These are phyloP conservation scores for Semnopithecus entellus DNA, from an alignment of 2,113 vertebrate species.

Conservation along the genomic window DNA sequence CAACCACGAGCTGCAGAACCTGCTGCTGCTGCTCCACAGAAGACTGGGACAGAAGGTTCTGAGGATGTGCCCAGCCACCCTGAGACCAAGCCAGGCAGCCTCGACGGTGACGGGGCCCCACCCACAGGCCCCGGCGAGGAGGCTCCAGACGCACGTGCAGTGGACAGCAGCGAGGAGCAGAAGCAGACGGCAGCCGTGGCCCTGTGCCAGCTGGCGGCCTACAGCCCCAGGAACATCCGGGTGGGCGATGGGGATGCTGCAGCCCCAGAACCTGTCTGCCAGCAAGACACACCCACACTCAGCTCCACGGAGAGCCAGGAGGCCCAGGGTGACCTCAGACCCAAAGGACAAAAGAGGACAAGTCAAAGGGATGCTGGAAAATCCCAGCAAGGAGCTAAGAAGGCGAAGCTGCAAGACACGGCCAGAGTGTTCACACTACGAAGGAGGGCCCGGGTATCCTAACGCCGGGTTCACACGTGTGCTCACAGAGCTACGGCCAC, in stretches of 20 bases:
- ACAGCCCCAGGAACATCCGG: slow-evolving; percentile 79
- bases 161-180: slow-evolving; percentile 91
- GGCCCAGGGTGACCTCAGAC: slow-evolving; percentile 72
- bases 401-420: slow-evolving; percentile 81
- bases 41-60: neutral
- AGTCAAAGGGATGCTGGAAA: slow-evolving; percentile 80
- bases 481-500: neutral
- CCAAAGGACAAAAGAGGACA: slow-evolving; percentile 86
- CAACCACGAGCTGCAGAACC: neutral
- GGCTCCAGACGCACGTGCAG: slow-evolving; percentile 63
- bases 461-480: slow-evolving; percentile 16
- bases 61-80: neutral
- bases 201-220: slow-evolving; percentile 93
- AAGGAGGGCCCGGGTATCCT: slow-evolving; percentile 89
- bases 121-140: neutral
- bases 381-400: slow-evolving; percentile 85
- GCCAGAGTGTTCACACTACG: slow-evolving; percentile 86
- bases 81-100: neutral
- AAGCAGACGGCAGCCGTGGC: slow-evolving; percentile 95
- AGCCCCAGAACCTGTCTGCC: slow-evolving; percentile 55
- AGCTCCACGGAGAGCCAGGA: slow-evolving; percentile 32
- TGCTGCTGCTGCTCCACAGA: neutral
- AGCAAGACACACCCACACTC: neutral
- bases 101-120: rapidly evolving
- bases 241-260: slow-evolving; percentile 53